phyloP scores from a whole-genome alignment of 2,797 vertebrate species.

The Coreius guichenoti region DNA sequence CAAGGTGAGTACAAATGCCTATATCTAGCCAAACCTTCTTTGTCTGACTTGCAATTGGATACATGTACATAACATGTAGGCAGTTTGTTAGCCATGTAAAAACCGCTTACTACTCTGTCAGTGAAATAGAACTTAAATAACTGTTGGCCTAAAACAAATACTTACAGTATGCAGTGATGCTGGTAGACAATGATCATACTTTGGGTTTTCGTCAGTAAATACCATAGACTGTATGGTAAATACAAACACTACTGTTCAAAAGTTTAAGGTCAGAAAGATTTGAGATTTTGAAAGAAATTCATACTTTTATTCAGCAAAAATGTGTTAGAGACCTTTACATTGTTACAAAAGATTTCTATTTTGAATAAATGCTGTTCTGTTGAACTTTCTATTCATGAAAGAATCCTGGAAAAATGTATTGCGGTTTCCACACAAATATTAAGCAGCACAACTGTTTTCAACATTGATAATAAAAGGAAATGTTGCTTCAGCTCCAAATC shows the following conservation, averaged over 20 bases:
- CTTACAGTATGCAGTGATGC: not conserved
- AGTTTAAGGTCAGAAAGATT: too few species aligned
- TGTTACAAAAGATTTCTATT: not conserved
- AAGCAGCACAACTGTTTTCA: not conserved
- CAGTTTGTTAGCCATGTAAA: constrained; percentile 34
- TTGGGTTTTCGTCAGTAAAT: not conserved
- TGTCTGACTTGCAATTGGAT: constrained; percentile 48
- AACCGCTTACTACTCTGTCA: constrained; percentile 9
- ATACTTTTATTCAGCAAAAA: not conserved
- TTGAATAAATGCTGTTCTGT: not conserved
- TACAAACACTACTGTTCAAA: not conserved
- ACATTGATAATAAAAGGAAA: not conserved
- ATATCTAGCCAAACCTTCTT: constrained; percentile 51
- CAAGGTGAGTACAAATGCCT: constrained; percentile 70
- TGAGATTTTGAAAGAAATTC: not conserved
- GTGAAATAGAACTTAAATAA: constrained; percentile 16
- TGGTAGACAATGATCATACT: not conserved
- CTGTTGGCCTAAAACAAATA: not conserved
- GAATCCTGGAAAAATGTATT: too few species aligned
- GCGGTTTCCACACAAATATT: not conserved
- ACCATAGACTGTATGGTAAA: too few species aligned
- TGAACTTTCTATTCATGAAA: not conserved
- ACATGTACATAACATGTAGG: constrained; percentile 36
- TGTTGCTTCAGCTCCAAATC: too few species aligned
- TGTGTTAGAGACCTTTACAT: not conserved